These are phyloP conservation scores for Cheilosia variabilis DNA, from an alignment of 2,888 invertebrate genomes.

Conservation along the genomic window DNA sequence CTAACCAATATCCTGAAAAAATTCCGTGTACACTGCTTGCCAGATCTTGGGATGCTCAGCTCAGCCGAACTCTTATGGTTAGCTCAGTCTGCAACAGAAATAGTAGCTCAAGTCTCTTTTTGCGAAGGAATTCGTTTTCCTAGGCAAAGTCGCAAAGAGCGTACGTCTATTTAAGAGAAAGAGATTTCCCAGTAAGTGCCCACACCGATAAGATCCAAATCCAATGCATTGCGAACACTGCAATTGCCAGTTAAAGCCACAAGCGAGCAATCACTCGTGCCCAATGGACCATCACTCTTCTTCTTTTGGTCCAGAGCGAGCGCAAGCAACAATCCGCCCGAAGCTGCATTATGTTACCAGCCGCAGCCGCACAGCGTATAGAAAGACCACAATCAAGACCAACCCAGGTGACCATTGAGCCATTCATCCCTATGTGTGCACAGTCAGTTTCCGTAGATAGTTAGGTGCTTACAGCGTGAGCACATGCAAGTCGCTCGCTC, in stretches of 20 bases:
- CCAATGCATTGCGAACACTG: constrained; percentile 39
- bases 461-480: constrained; percentile 65
- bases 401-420: constrained; percentile 73
- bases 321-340: constrained; percentile 59
- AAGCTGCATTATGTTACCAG: constrained; percentile 61
- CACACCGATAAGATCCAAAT: constrained; percentile 52
- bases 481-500: constrained; percentile 71
- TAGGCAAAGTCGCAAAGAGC: constrained; percentile 26
- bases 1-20: constrained; percentile 53
- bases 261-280: constrained; percentile 74
- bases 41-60: background rate
- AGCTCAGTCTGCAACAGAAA: constrained; percentile 27
- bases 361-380: constrained; percentile 55
- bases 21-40: constrained; percentile 14
- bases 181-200: background rate
- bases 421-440: constrained; percentile 70
- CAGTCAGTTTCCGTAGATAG: constrained; percentile 46
- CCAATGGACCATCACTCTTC: constrained; percentile 74
- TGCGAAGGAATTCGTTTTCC: background rate
- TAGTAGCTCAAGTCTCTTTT: constrained; percentile 63
- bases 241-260: constrained; percentile 69
- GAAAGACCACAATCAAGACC: constrained; percentile 67
- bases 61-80: constrained; percentile 35
- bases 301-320: constrained; percentile 64
- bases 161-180: constrained; percentile 46